phyloP scores from a whole-genome alignment of 2,113 vertebrate species.

The Tetrax tetrax region DNA sequence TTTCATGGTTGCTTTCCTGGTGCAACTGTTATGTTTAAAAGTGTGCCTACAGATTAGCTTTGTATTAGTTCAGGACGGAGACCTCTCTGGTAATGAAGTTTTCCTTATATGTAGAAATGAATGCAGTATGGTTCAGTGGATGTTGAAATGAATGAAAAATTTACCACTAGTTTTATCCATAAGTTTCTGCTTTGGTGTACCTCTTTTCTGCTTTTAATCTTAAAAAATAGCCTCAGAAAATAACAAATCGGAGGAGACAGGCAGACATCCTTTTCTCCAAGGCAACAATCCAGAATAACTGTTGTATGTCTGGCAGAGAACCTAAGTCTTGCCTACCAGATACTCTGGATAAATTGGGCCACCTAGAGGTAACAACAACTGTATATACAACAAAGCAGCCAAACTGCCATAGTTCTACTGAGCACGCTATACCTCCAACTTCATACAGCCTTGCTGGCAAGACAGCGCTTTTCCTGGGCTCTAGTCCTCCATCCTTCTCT shows the following conservation, averaged over 20 bases:
- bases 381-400: not conserved
- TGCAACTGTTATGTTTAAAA: constrained; percentile 54
- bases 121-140: not conserved
- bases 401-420: not conserved
- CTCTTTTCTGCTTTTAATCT: not conserved
- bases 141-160: not conserved
- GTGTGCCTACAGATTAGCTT: constrained; percentile 55
- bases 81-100: not conserved
- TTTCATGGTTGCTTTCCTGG: constrained; percentile 49
- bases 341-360: constrained; percentile 61
- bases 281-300: not conserved
- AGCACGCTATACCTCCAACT: not conserved
- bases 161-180: not conserved
- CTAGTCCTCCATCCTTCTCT: not conserved
- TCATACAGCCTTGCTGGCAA: not conserved
- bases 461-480: not conserved
- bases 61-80: not conserved
- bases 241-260: not conserved
- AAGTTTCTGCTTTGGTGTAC: not conserved
- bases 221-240: not conserved
- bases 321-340: not conserved
- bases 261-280: not conserved
- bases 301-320: not conserved
- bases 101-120: not conserved
- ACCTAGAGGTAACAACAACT: constrained; percentile 58